Conservation (phyloP, 92 coral and sea anemone genomes). For the Phymanthus crucifer region DNA sequence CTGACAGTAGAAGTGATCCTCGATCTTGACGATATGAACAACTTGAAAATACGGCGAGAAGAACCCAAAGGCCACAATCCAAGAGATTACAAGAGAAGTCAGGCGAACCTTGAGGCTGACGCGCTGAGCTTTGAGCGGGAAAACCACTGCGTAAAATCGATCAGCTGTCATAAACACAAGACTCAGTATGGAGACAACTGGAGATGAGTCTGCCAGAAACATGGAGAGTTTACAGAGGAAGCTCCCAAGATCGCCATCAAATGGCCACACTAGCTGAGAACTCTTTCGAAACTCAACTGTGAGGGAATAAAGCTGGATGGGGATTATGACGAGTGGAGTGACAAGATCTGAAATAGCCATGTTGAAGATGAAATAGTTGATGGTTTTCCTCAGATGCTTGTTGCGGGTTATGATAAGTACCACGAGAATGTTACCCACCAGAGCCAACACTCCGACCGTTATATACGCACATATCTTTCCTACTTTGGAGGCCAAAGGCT, state of each 20-base stretch:
- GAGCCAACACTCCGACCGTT: constrained; percentile 24
- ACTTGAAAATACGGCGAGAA: constrained; percentile 22
- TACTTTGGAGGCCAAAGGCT: constrained; percentile 5
- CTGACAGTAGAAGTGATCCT: constrained; percentile 17
- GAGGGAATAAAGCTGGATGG: constrained; percentile 23
- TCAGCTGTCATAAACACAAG: constrained; percentile 43
- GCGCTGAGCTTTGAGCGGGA: constrained; percentile 39
- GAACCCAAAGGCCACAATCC: constrained; percentile 27
- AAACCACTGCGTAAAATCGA: constrained; percentile 41
- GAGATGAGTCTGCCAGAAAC: constrained; percentile 42
- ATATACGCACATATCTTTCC: constrained; percentile 30
- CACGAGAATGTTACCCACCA: constrained; percentile 32
- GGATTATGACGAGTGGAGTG: constrained; percentile 20
- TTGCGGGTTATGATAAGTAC: constrained; percentile 37
- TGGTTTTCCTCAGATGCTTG: constrained; percentile 29
- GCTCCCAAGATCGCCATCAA: not conserved
- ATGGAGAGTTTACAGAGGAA: constrained; percentile 27
- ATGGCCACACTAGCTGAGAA: not conserved
- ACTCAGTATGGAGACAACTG: constrained; percentile 35
- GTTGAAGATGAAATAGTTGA: constrained; percentile 39
- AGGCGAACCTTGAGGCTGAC: constrained; percentile 33
- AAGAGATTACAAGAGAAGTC: constrained; percentile 14
- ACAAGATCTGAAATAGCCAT: constrained; percentile 48
- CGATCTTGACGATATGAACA: not conserved
- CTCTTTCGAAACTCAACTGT: not conserved